Evolutionary conservation across 1,140 invertebrate genomes (phyloP).

Genomic region (Drosophila kepulauana): DNA sequence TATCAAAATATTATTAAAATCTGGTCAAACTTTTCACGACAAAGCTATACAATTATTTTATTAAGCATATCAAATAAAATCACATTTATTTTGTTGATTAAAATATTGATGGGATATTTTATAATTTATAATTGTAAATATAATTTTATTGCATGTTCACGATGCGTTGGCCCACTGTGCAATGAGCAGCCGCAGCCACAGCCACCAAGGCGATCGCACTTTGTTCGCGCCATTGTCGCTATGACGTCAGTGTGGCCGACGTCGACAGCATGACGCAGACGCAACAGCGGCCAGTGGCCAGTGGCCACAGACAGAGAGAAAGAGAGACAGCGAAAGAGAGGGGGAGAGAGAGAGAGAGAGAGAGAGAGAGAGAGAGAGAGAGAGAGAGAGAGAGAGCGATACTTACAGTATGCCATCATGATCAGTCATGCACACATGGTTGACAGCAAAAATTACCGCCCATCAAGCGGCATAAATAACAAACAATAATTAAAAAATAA

Average conservation of each 20-base stretch:
- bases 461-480: constrained; percentile 60
- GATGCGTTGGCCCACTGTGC: constrained; percentile 31
- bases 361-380: background rate
- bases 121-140: constrained; percentile 10
- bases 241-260: constrained; percentile 49
- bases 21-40: no score
- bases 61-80: no score
- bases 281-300: constrained; percentile 45
- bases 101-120: no score
- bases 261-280: constrained; percentile 54
- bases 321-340: background rate
- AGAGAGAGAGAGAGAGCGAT: constrained; percentile 3
- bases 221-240: constrained; percentile 31
- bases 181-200: background rate
- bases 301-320: constrained; percentile 2
- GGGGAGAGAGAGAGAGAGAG: constrained; percentile 5
- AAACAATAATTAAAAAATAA: constrained; percentile 66
- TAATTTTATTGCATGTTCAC: constrained; percentile 25
- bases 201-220: constrained; percentile 26
- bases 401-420: constrained; percentile 8
- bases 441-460: constrained; percentile 47
- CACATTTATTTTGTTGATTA: no score
- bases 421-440: constrained; percentile 53
- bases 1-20: no score
- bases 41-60: no score